Base-by-base conservation (phyloP, 2,888 invertebrate genomes). In the Polylopha cassiicola region DNA sequence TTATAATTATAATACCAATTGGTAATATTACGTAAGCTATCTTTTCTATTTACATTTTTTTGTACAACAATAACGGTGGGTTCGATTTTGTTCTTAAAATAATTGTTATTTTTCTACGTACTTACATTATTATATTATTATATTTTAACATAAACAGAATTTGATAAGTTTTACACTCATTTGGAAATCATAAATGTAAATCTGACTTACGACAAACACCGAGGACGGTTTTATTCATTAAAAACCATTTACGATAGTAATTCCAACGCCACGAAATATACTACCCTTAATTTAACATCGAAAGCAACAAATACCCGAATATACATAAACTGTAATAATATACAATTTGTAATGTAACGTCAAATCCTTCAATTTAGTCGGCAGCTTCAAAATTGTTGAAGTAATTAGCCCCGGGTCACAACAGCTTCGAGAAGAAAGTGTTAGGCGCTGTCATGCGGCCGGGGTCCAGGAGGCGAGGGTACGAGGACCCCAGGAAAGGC, bases 371-470 rank as follows among this genome's bases (percentile, higher is more conserved):
- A 73, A 57, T 78, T 70, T n/a, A n/a, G 48, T 70, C 75, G 23
- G 48, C 50, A 37, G 76, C 75, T 18, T 68, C 68, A 39, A 68
- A 76, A 38, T 54, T 58, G 43, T 68, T 74, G 49, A 78, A 79
- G 44, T 74, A 80, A 2, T 57, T 46, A 18, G 59, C 61, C 48
- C 63, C 65, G 58, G 84, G 85, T 85, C 85, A 85, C 84, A 85
- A 84, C 0, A 85, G 60, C 48, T 85, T 85, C 0, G 84, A 82
- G 45, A 84, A 84, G 52, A 84, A 85, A 3, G 71, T 68, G 37
- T 71, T 76, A 0, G 84, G 82, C 0, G 80, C 69, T 0, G 81
- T 73, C 61, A 84, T 73, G n/a, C 81, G 55, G 0, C 77, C 47
- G 0, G 81, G 74, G 22, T 82, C 81, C 50, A 82, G 51, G 17